These are phyloP conservation scores for Urosaurus nigricauda DNA, from an alignment of 2,797 vertebrate genomes.

Conservation along the genomic window DNA sequence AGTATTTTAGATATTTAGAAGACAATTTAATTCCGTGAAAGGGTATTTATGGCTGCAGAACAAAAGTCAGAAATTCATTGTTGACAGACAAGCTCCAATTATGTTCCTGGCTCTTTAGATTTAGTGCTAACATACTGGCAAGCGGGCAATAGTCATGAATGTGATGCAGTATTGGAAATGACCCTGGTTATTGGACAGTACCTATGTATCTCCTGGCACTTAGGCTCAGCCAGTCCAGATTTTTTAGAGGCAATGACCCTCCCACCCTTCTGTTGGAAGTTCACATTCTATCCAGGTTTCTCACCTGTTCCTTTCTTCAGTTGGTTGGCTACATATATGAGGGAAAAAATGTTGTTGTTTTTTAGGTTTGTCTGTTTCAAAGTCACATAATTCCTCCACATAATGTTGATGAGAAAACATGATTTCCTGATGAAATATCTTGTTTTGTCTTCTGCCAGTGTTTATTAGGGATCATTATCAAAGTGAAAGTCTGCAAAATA, in stretches of 20 bases:
- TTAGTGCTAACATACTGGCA: conserved; percentile 71
- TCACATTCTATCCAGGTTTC: conserved; percentile 61
- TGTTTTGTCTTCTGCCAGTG: not conserved
- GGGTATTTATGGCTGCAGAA: conserved; percentile 52
- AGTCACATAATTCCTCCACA: not conserved
- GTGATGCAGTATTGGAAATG: conserved; percentile 69
- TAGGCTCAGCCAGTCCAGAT: conserved; percentile 71
- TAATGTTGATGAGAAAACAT: not conserved
- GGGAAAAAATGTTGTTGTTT: conserved; percentile 28
- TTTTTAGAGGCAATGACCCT: conserved; percentile 75
- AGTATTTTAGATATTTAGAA: conserved; percentile 71
- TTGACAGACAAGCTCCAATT: conserved; percentile 69
- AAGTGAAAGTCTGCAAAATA: not conserved
- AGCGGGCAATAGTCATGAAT: conserved; percentile 63
- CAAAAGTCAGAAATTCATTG: conserved; percentile 57
- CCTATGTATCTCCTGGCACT: conserved; percentile 62
- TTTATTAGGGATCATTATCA: not conserved
- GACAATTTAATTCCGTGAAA: conserved; percentile 71
- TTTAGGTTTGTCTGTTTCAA: not conserved
- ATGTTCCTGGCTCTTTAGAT: conserved; percentile 71
- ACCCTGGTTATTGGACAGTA: conserved; percentile 62
- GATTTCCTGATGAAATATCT: conserved; percentile 3
- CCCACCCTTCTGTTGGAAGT: conserved; percentile 77
- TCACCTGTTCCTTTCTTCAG: conserved; percentile 47
- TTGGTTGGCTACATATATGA: conserved; percentile 46